Conservation (phyloP, 2,797 vertebrate genomes). For the Novumbra hubbsi region DNA sequence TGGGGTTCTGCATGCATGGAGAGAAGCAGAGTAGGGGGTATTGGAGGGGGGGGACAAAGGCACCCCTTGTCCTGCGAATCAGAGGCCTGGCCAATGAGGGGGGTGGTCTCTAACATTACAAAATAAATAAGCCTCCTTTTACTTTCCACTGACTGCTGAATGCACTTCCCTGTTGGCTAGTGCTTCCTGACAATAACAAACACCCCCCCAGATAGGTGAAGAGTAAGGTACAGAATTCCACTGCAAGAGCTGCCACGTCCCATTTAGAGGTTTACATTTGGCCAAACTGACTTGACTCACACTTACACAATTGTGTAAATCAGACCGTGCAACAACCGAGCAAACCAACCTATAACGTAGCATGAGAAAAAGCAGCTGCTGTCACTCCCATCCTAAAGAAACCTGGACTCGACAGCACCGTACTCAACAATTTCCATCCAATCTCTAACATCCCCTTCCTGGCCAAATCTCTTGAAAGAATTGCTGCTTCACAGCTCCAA, state of each 20-base stretch:
- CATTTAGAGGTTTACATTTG: not conserved
- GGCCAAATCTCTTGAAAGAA: too few species aligned
- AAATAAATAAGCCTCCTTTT: conserved; percentile 66
- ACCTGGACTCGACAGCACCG: too few species aligned
- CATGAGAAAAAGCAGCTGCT: too few species aligned
- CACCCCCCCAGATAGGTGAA: conserved; percentile 53
- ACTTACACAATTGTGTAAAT: not conserved
- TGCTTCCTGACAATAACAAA: conserved; percentile 59
- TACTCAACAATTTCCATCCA: too few species aligned
- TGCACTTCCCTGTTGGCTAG: conserved; percentile 54
- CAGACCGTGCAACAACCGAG: not conserved
- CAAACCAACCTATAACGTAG: not conserved
- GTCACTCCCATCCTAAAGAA: too few species aligned
- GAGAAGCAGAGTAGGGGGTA: not conserved
- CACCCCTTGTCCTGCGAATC: conserved; percentile 79
- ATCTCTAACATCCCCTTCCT: too few species aligned
- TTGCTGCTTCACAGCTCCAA: too few species aligned
- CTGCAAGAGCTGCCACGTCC: conserved; percentile 24
- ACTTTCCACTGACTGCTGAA: conserved; percentile 60
- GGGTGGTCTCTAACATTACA: conserved; percentile 71
- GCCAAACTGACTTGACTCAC: not conserved
- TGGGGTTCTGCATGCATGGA: conserved; percentile 60
- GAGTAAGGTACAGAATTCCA: conserved; percentile 23
- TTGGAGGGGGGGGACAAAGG: conserved; percentile 76
- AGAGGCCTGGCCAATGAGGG: conserved; percentile 65